Percentiles rank a stretch among this genome's conserved stretches.
Conservation (phyloP, 2,797 vertebrate species). For the Amphiprion clarkii region DNA sequence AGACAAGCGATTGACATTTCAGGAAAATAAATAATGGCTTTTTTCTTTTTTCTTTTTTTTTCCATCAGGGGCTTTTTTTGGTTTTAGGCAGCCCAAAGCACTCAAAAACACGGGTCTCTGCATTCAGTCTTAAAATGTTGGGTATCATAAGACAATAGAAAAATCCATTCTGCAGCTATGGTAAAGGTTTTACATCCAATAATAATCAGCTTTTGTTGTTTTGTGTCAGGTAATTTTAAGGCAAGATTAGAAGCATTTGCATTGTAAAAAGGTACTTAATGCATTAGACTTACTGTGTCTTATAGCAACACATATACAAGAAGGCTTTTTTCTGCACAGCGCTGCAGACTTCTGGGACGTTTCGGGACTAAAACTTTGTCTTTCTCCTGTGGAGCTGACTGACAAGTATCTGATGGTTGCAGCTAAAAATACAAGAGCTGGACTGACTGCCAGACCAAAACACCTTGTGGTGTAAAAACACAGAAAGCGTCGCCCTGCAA, state of each 20-base stretch:
- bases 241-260: not conserved
- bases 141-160: not conserved
- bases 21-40: conserved; percentile 36
- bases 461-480: too few species aligned
- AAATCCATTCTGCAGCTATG: not conserved
- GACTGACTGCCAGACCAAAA: not conserved
- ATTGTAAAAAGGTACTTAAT: too few species aligned
- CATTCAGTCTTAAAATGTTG: not conserved
- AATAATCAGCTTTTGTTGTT: too few species aligned
- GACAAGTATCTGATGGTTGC: not conserved
- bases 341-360: not conserved
- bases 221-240: not conserved
- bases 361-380: not conserved
- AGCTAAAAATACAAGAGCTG: not conserved
- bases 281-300: too few species aligned
- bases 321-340: not conserved
- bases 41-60: not conserved
- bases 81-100: not conserved
- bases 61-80: conserved; percentile 14
- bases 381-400: not conserved
- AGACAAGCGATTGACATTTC: conserved; percentile 63
- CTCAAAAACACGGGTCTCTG: not conserved
- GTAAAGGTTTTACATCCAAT: too few species aligned
- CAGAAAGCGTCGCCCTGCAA: too few species aligned
- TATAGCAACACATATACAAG: too few species aligned